Base-by-base conservation (phyloP, 2,888 invertebrate species). In the Teleiodes luculella region DNA sequence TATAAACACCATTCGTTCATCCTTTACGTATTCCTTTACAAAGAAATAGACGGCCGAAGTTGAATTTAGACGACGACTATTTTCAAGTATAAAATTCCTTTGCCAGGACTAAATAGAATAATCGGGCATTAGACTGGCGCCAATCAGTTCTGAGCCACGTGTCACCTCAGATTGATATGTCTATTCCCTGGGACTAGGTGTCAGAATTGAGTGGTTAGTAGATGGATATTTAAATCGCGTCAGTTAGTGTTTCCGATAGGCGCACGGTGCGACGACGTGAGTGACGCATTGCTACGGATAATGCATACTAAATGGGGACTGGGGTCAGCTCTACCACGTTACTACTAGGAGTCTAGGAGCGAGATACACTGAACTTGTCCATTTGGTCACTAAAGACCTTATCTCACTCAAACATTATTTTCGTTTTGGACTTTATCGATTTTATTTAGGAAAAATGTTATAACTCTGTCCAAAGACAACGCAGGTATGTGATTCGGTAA, bases 221-320 rank as follows among this genome's bases (percentile, higher is more conserved):
- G 24, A 43, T 24, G 64, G 61, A 54, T 72, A 83, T 83, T 82
- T 80, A 79, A 83, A 83, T 80, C 79, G 70, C 73, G 70, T 81
- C 76, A 78, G 83, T 85, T 83, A 79, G 77, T 74, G 84, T 83
- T 88, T 89, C 88, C 88, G 81, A 87, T 83, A 79, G 82, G 66
- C 78, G 75, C 74, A 6, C 28, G 28, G 43, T 43, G n/a, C 43
- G 24, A 43, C 28, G 33, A 11, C n/a, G 24, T 11, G 39, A 41
- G 78, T 86, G 86, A 83, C 85, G 82, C 78, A 77, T 73, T 55
- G 58, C 65, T 66, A 77, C 80, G 76, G 65, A 68, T 60, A 64
- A 64, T 74, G 87, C 83, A 86, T 88, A 76, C 72, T 65, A 81
- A 86, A 74, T 78, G 77, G n/a, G n/a, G n/a, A 76, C 60, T 76